phyloP scores from a whole-genome alignment of 2,113 vertebrate species.

The Pyxicephalus adspersus region DNA sequence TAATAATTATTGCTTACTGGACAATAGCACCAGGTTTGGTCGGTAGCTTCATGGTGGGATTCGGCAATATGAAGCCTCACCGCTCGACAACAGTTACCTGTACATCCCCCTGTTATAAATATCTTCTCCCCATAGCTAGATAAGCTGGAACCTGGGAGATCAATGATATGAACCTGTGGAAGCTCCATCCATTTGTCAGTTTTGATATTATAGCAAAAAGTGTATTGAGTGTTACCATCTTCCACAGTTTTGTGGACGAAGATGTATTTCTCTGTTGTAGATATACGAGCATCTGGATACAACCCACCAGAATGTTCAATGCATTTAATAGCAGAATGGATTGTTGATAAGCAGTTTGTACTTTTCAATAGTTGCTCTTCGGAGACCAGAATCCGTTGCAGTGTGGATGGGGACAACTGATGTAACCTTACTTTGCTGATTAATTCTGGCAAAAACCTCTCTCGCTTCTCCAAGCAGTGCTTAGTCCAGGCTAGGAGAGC shows the following conservation, averaged over 20 bases:
- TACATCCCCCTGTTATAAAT: conserved; percentile 93
- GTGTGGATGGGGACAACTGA: conserved; percentile 80
- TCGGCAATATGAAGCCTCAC: conserved; percentile 90
- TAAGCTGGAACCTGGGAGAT: conserved; percentile 88
- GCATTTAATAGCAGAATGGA: conserved; percentile 75
- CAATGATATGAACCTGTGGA: conserved; percentile 74
- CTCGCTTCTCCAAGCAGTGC: conserved; percentile 76
- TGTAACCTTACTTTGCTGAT: conserved; percentile 86
- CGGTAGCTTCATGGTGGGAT: conserved; percentile 85
- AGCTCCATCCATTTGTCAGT: conserved; percentile 88
- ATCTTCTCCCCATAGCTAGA: conserved; percentile 91
- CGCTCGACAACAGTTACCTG: conserved; percentile 83
- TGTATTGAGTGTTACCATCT: conserved; percentile 78
- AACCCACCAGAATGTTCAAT: conserved; percentile 79
- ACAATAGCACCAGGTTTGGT: conserved; percentile 94
- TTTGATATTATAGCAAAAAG: conserved; percentile 92
- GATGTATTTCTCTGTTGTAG: conserved; percentile 93
- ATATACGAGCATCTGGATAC: conserved; percentile 86
- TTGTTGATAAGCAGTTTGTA: conserved; percentile 72
- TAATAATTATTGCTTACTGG: conserved; percentile 81
- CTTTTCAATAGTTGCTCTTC: conserved; percentile 75
- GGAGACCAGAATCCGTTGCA: conserved; percentile 73
- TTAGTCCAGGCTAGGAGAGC: conserved; percentile 85
- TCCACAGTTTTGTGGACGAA: conserved; percentile 96
- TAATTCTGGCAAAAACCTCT: conserved; percentile 77